Evolutionary conservation across 2,113 vertebrate species (phyloP).

Genomic region (Lycaon pictus): DNA sequence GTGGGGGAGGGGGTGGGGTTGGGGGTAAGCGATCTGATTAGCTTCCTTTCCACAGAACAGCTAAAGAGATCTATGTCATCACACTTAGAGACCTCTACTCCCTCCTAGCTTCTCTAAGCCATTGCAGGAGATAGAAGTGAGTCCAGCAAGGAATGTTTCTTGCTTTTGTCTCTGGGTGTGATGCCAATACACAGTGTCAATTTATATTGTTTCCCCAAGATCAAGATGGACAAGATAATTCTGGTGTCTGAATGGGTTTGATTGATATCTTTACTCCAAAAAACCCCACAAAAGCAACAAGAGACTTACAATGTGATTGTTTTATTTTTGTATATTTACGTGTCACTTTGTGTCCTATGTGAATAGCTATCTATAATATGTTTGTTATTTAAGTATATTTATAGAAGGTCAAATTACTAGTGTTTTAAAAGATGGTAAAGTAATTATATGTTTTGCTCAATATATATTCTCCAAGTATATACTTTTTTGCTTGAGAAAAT

Average conservation of each 20-base stretch:
- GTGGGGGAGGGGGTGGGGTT: background rate
- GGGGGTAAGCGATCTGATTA: background rate
- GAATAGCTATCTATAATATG: slow-evolving; percentile 80
- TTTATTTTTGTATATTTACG: slow-evolving; percentile 87
- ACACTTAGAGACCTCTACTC: background rate
- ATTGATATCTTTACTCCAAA: slow-evolving; percentile 29
- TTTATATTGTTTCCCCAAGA: background rate
- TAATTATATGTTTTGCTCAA: slow-evolving; percentile 67
- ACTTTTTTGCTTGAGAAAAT: slow-evolving; percentile 75
- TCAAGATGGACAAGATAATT: background rate
- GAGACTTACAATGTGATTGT: slow-evolving; percentile 66
- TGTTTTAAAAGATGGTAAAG: slow-evolving; percentile 77
- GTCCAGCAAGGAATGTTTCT: background rate
- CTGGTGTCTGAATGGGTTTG: slow-evolving; percentile 47
- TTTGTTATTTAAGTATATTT: slow-evolving; percentile 90
- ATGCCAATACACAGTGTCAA: background rate
- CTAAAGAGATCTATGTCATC: slow-evolving; percentile 1
- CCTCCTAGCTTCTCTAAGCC: slow-evolving; percentile 32
- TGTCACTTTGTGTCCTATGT: slow-evolving; percentile 74
- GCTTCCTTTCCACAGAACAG: slow-evolving; percentile 64
- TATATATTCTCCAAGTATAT: slow-evolving; percentile 67
- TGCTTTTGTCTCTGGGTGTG: slow-evolving; percentile 12
- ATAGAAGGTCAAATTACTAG: slow-evolving; percentile 83
- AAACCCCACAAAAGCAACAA: background rate
- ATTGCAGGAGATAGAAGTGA: background rate